Percentiles rank a stretch among this genome's conserved stretches.
These are phyloP conservation scores for Carterocephalus palaemon DNA, from an alignment of 2,888 invertebrate species.

Conservation along the genomic window DNA sequence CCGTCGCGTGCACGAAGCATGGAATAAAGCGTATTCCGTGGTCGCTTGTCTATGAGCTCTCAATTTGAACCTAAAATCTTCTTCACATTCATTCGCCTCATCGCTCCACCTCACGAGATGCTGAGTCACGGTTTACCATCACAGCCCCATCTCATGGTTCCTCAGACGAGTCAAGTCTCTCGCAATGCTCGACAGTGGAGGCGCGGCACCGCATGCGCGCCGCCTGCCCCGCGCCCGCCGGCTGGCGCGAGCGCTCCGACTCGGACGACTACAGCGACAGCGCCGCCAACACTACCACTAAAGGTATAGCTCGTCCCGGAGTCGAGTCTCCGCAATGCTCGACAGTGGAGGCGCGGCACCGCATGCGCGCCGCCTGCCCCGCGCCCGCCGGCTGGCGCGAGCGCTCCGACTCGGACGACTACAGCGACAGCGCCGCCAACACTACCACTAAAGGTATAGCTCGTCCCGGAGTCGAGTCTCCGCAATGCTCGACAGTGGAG, in stretches of 20 bases:
- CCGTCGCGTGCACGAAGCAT: too few species aligned
- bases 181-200: slow-evolving; percentile 82
- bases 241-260: slow-evolving; percentile 68
- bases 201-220: slow-evolving; percentile 75
- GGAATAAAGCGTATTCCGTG: too few species aligned
- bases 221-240: slow-evolving; percentile 34
- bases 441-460: slow-evolving; percentile 77
- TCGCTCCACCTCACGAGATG: too few species aligned
- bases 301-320: too few species aligned
- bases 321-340: slow-evolving; percentile 81
- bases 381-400: slow-evolving; percentile 53
- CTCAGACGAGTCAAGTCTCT: slow-evolving; percentile 81
- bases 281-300: slow-evolving; percentile 72
- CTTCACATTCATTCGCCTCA: too few species aligned
- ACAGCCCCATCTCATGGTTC: slow-evolving; percentile 13
- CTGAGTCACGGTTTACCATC: too few species aligned
- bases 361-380: slow-evolving; percentile 50
- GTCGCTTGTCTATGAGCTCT: too few species aligned
- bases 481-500: slow-evolving; percentile 82
- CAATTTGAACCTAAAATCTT: too few species aligned
- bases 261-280: slow-evolving; percentile 75
- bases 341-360: slow-evolving; percentile 81
- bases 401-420: slow-evolving; percentile 71
- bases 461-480: slow-evolving; percentile 81
- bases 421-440: slow-evolving; percentile 73